phyloP scores from a whole-genome alignment of 2,113 vertebrate genomes.

The cat (Felis catus) region DNA sequence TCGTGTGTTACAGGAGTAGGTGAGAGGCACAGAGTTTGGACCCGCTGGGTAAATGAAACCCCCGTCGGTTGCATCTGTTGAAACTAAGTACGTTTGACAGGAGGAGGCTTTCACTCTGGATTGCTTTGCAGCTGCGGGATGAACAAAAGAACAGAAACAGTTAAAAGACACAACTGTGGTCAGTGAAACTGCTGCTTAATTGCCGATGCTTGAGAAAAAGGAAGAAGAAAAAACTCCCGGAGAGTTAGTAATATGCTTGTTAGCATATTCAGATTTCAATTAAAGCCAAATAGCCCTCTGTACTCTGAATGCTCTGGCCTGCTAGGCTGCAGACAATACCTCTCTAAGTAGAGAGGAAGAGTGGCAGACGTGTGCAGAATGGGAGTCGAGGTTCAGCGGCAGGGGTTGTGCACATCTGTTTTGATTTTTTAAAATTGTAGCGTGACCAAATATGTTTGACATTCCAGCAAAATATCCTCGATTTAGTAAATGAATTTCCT shows the following conservation, averaged over 20 bases:
- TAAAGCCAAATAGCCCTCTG: conserved; percentile 42
- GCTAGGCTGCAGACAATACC: conserved; percentile 23
- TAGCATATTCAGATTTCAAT: conserved; percentile 49
- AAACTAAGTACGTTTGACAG: conserved; percentile 43
- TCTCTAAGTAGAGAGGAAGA: conserved; percentile 42
- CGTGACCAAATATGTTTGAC: conserved; percentile 80
- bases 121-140: conserved; percentile 66
- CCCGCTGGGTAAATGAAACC: conserved; percentile 25
- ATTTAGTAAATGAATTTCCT: conserved; percentile 89
- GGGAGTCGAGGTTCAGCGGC: background rate
- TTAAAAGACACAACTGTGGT: conserved; percentile 73
- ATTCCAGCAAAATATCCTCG: conserved; percentile 90
- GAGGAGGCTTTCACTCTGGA: conserved; percentile 49
- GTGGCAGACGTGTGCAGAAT: background rate
- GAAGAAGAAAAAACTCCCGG: conserved; percentile 42
- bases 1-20: background rate
- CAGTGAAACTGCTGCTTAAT: conserved; percentile 68
- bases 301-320: background rate
- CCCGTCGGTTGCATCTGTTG: conserved; percentile 59
- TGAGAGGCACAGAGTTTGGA: background rate
- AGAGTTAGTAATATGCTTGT: conserved; percentile 51
- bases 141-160: conserved; percentile 63
- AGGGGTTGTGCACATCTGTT: conserved; percentile 73
- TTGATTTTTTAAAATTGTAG: conserved; percentile 71
- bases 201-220: conserved; percentile 49